These are phyloP conservation scores for Lagorchestes hirsutus DNA, from an alignment of 2,797 vertebrate species.

Conservation along the genomic window DNA sequence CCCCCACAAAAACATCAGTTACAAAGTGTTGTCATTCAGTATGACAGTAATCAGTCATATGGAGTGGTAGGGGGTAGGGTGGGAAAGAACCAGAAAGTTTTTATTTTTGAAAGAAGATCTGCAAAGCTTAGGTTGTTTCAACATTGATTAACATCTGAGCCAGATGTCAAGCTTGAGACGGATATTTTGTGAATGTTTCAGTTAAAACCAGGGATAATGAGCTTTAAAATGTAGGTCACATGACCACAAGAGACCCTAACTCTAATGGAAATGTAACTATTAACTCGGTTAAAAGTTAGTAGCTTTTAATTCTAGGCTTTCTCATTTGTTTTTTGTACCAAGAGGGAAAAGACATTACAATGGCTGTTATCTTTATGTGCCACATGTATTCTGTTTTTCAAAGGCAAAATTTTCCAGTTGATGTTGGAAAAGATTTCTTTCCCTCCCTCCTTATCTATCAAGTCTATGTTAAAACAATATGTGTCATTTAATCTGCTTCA, in stretches of 20 bases:
- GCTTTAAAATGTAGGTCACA: constrained; percentile 69
- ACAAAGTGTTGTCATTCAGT: background rate
- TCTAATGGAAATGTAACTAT: constrained; percentile 59
- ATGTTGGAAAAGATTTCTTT: background rate
- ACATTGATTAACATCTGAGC: constrained; percentile 10
- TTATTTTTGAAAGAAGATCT: background rate
- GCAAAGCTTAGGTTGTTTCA: constrained; percentile 32
- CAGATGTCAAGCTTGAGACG: constrained; percentile 58
- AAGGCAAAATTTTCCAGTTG: background rate
- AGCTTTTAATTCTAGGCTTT: constrained; percentile 41
- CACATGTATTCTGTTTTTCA: constrained; percentile 23
- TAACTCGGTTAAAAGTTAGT: constrained; percentile 35
- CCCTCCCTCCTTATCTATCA: background rate
- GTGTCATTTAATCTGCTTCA: constrained; percentile 27
- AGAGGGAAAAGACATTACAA: background rate
- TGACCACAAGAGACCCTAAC: constrained; percentile 12
- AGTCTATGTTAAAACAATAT: background rate
- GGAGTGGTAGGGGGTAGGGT: background rate
- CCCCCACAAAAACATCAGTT: background rate
- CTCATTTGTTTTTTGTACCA: constrained; percentile 37
- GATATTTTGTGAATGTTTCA: constrained; percentile 61
- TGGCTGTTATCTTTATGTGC: background rate
- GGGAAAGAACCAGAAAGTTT: background rate
- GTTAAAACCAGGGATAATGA: constrained; percentile 55
- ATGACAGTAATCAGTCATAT: background rate